Evolutionary conservation across 1,140 invertebrate genomes (phyloP).

Genomic region (Vanessa tameamea): DNA sequence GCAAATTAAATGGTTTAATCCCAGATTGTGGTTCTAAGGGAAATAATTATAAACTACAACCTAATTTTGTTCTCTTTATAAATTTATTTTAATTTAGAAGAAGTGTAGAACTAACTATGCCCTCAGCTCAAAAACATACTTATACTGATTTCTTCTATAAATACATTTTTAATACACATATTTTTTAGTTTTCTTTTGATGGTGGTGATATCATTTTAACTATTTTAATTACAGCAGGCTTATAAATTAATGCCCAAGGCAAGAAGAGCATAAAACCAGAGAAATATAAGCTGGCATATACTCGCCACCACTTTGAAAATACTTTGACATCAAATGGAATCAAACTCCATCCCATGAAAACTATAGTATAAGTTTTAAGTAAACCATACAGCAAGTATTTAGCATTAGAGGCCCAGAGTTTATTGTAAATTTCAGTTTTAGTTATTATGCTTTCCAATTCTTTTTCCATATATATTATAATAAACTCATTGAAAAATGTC

Average conservation of each 20-base stretch:
- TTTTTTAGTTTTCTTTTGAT: constrained; percentile 20
- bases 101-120: too few species aligned
- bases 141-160: background rate
- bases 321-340: constrained; percentile 90
- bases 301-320: constrained; percentile 71
- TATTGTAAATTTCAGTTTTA: constrained; percentile 77
- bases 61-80: too few species aligned
- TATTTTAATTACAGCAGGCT: constrained; percentile 46
- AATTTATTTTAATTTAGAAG: too few species aligned
- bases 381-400: constrained; percentile 80
- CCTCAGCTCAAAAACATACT: too few species aligned
- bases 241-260: constrained; percentile 67
- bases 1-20: too few species aligned
- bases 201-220: constrained; percentile 40
- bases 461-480: constrained; percentile 93
- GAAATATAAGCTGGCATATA: constrained; percentile 66
- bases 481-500: constrained; percentile 95
- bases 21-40: too few species aligned
- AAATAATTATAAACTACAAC: too few species aligned
- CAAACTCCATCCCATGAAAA: constrained; percentile 93
- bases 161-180: background rate
- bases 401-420: constrained; percentile 67
- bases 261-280: constrained; percentile 70
- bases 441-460: constrained; percentile 82
- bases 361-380: constrained; percentile 88